phyloP scores from a whole-genome alignment of 2,888 invertebrate species.

The Hylaea fasciaria region DNA sequence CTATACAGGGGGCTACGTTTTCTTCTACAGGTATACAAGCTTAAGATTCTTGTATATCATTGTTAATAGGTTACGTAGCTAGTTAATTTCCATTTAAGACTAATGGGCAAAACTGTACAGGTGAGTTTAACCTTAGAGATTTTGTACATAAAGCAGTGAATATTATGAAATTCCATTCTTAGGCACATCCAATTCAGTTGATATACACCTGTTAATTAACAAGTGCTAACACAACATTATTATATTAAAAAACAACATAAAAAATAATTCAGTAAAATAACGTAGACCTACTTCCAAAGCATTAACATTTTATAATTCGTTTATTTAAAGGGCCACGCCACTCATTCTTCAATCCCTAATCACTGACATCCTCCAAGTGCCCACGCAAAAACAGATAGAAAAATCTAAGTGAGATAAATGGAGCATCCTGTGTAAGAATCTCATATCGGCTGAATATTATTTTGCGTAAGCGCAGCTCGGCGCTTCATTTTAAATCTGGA shows the following conservation, averaged over 20 bases:
- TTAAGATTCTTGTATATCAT: neutral
- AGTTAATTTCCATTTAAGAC: neutral
- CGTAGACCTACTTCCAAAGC: neutral
- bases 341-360: conserved; percentile 7
- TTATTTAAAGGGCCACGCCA: conserved; percentile 1
- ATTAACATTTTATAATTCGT: neutral
- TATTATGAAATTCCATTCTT: too few relatives aligned
- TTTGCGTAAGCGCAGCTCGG: conserved; percentile 55
- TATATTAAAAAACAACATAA: neutral
- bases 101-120: too few relatives aligned
- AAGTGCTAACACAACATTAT: too few relatives aligned
- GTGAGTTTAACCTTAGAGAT: too few relatives aligned
- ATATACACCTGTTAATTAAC: too few relatives aligned
- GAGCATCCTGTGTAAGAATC: conserved; percentile 47
- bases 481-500: conserved; percentile 67
- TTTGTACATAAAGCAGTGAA: too few relatives aligned
- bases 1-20: conserved; percentile 18
- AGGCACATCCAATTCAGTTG: too few relatives aligned
- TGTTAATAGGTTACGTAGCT: neutral
- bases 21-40: neutral
- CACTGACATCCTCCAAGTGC: neutral
- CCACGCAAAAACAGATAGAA: neutral
- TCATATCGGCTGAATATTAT: conserved; percentile 53
- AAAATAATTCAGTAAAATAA: neutral
- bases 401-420: conserved; percentile 9